Conservation (phyloP, 1,140 invertebrate species). For the Leptopilina clavipes region DNA sequence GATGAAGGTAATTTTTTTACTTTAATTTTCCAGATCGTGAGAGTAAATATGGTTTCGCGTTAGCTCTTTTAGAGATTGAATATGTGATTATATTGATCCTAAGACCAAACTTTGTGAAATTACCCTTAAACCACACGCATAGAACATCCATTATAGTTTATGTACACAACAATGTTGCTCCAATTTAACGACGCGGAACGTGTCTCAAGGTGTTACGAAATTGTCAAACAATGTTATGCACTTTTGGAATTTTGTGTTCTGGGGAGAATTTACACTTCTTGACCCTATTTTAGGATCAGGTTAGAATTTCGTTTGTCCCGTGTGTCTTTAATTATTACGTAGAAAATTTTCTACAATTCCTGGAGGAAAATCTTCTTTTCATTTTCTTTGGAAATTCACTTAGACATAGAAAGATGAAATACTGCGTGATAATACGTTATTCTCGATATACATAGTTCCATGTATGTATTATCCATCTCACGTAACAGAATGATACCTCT, state of each 20-base stretch:
- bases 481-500: slow-evolving; percentile 6
- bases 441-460: not conserved
- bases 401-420: not conserved
- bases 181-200: not conserved
- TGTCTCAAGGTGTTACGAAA: not conserved
- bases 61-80: slow-evolving; percentile 6
- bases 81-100: slow-evolving; percentile 28
- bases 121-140: slow-evolving; percentile 17
- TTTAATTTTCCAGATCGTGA: not conserved
- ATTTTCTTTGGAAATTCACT: no score
- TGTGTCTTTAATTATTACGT: no score
- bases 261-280: not conserved
- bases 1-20: not conserved
- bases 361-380: no score
- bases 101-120: slow-evolving; percentile 11
- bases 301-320: no score
- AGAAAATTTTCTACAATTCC: no score
- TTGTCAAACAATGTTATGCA: not conserved
- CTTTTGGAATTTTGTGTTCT: not conserved
- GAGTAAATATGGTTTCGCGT: not conserved
- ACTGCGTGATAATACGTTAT: not conserved
- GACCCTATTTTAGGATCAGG: no score
- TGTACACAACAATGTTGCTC: slow-evolving; percentile 16
- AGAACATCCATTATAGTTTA: slow-evolving; percentile 20
- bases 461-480: slow-evolving; percentile 17